Conservation (phyloP, 2,888 invertebrate genomes). For the Caenorhabditis zanzibari region DNA sequence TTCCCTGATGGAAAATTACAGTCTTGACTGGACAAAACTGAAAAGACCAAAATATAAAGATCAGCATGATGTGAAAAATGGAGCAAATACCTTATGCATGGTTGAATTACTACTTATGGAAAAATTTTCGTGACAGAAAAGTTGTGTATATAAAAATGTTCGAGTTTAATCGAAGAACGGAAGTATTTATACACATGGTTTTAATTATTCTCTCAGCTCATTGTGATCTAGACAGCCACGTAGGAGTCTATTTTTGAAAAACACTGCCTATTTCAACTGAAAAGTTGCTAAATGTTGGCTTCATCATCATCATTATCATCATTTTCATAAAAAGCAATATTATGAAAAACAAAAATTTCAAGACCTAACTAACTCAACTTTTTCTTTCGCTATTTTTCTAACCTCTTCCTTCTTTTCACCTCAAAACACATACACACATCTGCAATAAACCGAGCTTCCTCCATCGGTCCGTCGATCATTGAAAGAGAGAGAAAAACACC, state of each 20-base stretch:
- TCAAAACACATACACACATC: constrained; percentile 31
- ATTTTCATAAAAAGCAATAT: constrained; percentile 12
- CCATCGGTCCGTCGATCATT: constrained; percentile 35
- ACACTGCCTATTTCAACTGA: background rate
- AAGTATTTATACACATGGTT: background rate
- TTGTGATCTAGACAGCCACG: constrained; percentile 5
- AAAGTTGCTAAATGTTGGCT: constrained; percentile 11
- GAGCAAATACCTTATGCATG: background rate
- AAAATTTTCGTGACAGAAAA: too few species aligned
- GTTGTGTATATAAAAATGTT: background rate
- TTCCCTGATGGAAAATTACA: background rate
- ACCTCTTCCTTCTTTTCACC: constrained; percentile 14
- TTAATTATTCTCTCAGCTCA: background rate
- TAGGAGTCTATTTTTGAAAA: background rate
- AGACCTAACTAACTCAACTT: constrained; percentile 29
- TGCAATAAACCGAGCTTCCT: constrained; percentile 34
- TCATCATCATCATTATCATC: constrained; percentile 7
- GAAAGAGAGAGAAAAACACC: constrained; percentile 21
- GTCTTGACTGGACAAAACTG: background rate
- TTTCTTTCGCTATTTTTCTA: constrained; percentile 7
- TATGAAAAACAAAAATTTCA: constrained; percentile 28
- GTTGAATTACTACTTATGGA: background rate
- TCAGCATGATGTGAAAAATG: background rate
- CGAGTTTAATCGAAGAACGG: background rate
- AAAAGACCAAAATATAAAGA: background rate